Evolutionary conservation across 2,113 vertebrate genomes (phyloP).

Genomic region (Podarcis raffonei): DNA sequence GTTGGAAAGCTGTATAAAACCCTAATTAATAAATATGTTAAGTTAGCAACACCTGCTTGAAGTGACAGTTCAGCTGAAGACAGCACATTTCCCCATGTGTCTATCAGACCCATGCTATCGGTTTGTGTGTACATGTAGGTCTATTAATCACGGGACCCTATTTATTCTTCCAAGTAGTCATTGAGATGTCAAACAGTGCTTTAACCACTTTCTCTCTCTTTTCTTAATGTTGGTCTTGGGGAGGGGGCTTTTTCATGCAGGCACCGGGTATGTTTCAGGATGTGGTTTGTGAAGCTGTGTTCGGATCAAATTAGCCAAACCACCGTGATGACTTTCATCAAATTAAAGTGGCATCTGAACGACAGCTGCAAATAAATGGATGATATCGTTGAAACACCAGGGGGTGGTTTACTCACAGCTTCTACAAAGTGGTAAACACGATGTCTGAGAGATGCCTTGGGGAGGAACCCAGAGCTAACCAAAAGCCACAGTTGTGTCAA

Average conservation of each 20-base stretch:
- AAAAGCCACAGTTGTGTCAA: background rate
- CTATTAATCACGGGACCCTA: no score
- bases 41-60: background rate
- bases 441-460: background rate
- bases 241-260: background rate
- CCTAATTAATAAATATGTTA: background rate
- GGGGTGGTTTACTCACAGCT: background rate
- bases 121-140: no score
- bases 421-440: background rate
- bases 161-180: background rate
- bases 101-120: background rate
- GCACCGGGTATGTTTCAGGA: background rate
- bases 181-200: background rate
- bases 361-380: background rate
- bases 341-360: background rate
- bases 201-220: background rate
- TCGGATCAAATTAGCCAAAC: background rate
- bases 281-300: background rate
- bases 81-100: background rate
- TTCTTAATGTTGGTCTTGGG: background rate
- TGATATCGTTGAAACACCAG: background rate
- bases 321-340: background rate
- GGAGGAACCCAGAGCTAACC: background rate
- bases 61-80: background rate
- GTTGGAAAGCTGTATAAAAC: background rate